Evolutionary conservation across 1,140 invertebrate genomes (phyloP).

Genomic region (Saccostrea echinata): DNA sequence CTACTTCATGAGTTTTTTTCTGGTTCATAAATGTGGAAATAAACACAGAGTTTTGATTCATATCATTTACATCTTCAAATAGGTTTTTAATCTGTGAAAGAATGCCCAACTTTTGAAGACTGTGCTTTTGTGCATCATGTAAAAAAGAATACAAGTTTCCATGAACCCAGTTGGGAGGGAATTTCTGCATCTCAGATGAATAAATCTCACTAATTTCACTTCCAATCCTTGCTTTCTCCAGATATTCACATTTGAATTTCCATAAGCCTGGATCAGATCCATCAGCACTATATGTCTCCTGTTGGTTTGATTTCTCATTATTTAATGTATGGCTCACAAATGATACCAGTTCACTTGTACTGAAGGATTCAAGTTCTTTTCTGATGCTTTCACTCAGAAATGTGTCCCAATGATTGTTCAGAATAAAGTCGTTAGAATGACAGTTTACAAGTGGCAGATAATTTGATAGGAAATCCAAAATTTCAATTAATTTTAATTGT

Average conservation of each 20-base stretch:
- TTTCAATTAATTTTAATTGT: slow-evolving; percentile 26
- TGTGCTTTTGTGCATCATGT: slow-evolving; percentile 41
- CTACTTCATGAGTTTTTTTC: slow-evolving; percentile 92
- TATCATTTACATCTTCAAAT: background rate
- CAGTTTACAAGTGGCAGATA: slow-evolving; percentile 62
- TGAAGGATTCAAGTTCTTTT: slow-evolving; percentile 50
- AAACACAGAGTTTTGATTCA: slow-evolving; percentile 12
- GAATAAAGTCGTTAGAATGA: slow-evolving; percentile 63
- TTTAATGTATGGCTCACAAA: background rate
- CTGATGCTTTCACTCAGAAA: slow-evolving; percentile 53
- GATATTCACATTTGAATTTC: slow-evolving; percentile 14
- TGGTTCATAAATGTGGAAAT: slow-evolving; percentile 85
- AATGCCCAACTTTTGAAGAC: slow-evolving; percentile 34
- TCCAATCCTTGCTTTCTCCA: background rate
- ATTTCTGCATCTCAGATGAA: background rate
- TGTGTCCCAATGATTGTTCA: slow-evolving; percentile 59
- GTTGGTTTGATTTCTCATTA: background rate
- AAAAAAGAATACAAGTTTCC: slow-evolving; percentile 45
- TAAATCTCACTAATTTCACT: background rate
- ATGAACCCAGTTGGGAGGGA: slow-evolving; percentile 50
- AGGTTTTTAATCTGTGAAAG: slow-evolving; percentile 18
- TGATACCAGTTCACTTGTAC: slow-evolving; percentile 45
- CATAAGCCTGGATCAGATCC: too few species aligned
- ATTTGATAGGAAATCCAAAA: slow-evolving; percentile 49
- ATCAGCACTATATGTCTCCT: background rate